Evolutionary conservation across 2,888 invertebrate genomes (phyloP).

Genomic region (Oscheius sp.): DNA sequence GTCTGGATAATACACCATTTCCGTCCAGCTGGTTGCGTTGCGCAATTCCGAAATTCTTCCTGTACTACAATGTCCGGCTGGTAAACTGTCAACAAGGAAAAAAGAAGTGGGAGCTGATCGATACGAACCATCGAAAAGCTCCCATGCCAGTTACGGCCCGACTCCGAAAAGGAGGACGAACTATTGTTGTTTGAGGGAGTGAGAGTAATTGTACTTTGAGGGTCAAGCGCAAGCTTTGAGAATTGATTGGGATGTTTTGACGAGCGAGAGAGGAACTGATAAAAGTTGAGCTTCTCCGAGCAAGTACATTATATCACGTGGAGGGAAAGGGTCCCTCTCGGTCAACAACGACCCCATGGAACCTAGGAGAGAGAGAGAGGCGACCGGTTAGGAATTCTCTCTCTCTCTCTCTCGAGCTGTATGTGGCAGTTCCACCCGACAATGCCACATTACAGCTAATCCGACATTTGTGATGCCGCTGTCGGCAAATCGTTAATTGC

Average conservation of each 20-base stretch:
- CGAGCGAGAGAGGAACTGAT: slow-evolving; percentile 1
- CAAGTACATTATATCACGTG: slow-evolving; percentile 2
- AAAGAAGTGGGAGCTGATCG: background rate
- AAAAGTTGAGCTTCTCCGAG: slow-evolving; percentile 16
- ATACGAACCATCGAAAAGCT: background rate
- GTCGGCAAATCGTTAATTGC: slow-evolving; percentile 16
- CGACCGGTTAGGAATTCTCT: slow-evolving; percentile 11
- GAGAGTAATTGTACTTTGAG: background rate
- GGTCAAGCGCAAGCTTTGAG: background rate
- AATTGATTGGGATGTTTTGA: slow-evolving; percentile 7
- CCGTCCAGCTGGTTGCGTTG: background rate
- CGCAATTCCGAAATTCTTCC: background rate
- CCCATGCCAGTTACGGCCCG: background rate
- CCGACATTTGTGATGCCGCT: slow-evolving; percentile 6
- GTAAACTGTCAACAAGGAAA: background rate
- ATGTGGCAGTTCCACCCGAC: slow-evolving; percentile 2
- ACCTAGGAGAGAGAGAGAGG: background rate
- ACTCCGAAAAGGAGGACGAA: too few species aligned
- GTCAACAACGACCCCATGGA: background rate
- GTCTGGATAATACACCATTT: too few species aligned
- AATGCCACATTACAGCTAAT: slow-evolving; percentile 29
- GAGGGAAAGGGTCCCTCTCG: background rate
- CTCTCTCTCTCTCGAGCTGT: slow-evolving; percentile 14
- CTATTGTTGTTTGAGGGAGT: too few species aligned
- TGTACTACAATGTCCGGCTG: background rate